These are phyloP conservation scores for Coilia nasus DNA, from an alignment of 2,797 vertebrate genomes.

Conservation along the genomic window DNA sequence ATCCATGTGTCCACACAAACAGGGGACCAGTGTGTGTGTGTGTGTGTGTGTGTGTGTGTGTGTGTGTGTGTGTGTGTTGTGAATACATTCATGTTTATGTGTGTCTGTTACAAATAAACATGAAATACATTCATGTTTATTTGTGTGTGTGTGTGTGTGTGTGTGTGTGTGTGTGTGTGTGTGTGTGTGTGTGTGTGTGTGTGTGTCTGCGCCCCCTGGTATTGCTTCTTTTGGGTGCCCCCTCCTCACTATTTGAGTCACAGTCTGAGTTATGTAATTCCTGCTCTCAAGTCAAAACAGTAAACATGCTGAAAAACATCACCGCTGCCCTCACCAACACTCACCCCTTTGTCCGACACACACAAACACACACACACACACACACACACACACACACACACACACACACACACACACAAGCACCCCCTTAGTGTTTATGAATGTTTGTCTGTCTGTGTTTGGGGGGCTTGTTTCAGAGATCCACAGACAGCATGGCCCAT, in stretches of 20 bases:
- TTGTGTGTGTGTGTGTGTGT: not conserved
- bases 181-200: not conserved
- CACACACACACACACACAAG: not conserved
- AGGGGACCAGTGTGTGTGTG: too few species aligned
- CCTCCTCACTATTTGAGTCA: slow-evolving; percentile 32
- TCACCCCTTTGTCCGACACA: slow-evolving; percentile 9
- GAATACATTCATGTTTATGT: not conserved
- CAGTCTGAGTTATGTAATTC: slow-evolving; percentile 27
- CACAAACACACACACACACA: not conserved
- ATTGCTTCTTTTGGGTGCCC: slow-evolving; percentile 29
- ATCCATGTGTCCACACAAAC: not conserved
- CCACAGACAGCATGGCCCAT: slow-evolving; percentile 15
- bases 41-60: too few species aligned
- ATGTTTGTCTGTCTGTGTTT: not conserved
- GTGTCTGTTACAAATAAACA: too few species aligned
- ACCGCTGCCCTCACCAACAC: slow-evolving; percentile 5
- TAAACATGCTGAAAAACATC: slow-evolving; percentile 27
- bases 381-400: not conserved
- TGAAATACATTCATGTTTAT: not conserved
- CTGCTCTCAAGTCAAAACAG: slow-evolving; percentile 34
- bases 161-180: slow-evolving; percentile 2
- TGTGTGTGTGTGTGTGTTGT: not conserved
- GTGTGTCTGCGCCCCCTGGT: slow-evolving; percentile 4
- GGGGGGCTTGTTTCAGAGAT: not conserved
- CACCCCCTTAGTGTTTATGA: not conserved